Base-by-base conservation (phyloP, 2,113 vertebrate genomes). In the Planiliza haematocheilus region DNA sequence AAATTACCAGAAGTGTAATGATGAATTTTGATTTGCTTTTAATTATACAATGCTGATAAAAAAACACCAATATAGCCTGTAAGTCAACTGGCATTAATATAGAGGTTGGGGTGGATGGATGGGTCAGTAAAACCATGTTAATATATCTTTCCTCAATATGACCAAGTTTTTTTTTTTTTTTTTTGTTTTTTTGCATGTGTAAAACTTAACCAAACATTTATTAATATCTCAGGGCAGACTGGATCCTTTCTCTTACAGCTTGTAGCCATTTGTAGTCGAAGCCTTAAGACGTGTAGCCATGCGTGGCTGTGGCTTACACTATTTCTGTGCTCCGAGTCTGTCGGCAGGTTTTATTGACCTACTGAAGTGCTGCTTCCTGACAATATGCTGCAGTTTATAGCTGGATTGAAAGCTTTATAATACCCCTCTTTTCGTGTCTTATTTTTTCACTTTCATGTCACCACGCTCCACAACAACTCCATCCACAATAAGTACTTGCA, bases 301-400 rank as follows among this genome's bases (percentile, higher is more conserved):
- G n/a, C n/a, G n/a, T n/a, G n/a, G n/a, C n/a, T n/a, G n/a, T n/a
- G n/a, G n/a, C n/a, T n/a, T n/a, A n/a, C n/a, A 63, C 48, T 49
- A 21, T 24, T 30, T 64, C 62, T 76, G 42, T 71, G 53, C 59
- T 70, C 42, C 74, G n/a, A n/a, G n/a, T n/a, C n/a, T n/a, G 49
- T 70, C 77, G 36, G 49, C 55, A 60, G 55, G 67, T 73, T 81
- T 74, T 70, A 70, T 65, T 67, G 46, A 58, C n/a, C 41, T 14
- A 9, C 52, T 39, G 63, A 46, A 67, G 50, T 21, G 8, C 21
- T 56, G 18, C 58, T 56, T 42, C 46, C 38, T 57, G 69, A 77
- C 68, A 48, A 68, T 34, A 57, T 6, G 37, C 36, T 21, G 56
- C 0, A 34, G 8, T 8, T 48, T 48, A 21, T 21, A 50, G 20